Base-by-base conservation (phyloP, 2,113 vertebrate species). In the Crocuta crocuta region DNA sequence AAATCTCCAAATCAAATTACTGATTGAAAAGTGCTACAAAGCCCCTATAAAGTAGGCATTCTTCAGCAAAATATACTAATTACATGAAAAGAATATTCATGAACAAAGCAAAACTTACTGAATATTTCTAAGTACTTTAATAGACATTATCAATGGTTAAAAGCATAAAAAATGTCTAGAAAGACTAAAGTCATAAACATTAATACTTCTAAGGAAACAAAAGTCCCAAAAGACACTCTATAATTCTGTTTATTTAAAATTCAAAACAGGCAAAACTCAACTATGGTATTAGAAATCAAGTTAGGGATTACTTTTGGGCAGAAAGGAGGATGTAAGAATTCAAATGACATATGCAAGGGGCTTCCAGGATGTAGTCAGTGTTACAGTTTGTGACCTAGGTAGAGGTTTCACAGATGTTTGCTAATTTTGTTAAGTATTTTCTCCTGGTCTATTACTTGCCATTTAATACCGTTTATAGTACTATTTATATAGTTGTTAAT, bases 231-330 rank as follows among this genome's bases (percentile, higher is more conserved):
- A 86, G 26, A 83, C 4, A 35, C 1, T 73, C n/a, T 66, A 58
- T 39, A 16, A 95, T 73, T 95, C 43, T 63, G 4, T 33, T 89
- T 63, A 43, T 15, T 16, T n/a, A 35, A 80, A 93, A 21, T 66
- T 92, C 19, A 19, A 93, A 93, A 90, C 0, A 65, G 53, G 48
- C 5, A 78, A 91, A 85, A 89, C 35, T 84, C 61, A 89, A 94
- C 1, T 53, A 94, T 7, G n/a, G 33, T 31, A 84, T 93, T 12
- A 86, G 53, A 97, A 97, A 96, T 50, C 33, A 85, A 95, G 35
- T 31, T 23, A 81, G 61, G 5, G 45, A 33, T 45, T 94, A 91
- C n/a, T 23, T 91, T 8, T 53, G 33, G 53, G 45, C 10, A 91
- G 58, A 81, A 96, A 13, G 13, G 31, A 93, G 12, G 11, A 15